phyloP scores from a whole-genome alignment of 2,797 vertebrate species.

The Hippoglossus hippoglossus region DNA sequence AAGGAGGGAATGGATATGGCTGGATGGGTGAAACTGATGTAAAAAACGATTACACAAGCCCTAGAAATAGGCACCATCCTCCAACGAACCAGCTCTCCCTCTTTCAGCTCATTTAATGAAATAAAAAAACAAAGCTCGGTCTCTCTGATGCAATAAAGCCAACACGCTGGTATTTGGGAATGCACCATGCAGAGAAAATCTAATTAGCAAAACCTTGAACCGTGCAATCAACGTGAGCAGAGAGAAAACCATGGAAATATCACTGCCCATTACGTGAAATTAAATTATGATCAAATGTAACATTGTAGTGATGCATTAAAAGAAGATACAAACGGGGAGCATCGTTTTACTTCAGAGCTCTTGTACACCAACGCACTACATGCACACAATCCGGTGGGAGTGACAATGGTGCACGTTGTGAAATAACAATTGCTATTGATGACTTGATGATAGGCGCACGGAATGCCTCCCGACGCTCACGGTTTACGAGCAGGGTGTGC shows the following conservation, averaged over 20 bases:
- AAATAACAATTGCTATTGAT: conserved; percentile 34
- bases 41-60: conserved; percentile 17
- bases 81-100: conserved; percentile 3
- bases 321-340: neutral
- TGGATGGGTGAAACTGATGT: conserved; percentile 9
- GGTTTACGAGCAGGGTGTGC: conserved; percentile 21
- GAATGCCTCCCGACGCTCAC: conserved; percentile 43
- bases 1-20: conserved; percentile 1
- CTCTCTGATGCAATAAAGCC: conserved; percentile 40
- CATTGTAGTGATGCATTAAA: too few relatives aligned
- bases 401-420: conserved; percentile 19
- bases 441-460: conserved; percentile 48
- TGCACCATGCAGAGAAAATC: conserved; percentile 31
- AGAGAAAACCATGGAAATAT: neutral
- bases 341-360: neutral
- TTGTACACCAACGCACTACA: conserved; percentile 10
- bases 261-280: neutral
- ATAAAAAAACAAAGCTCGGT: conserved; percentile 20
- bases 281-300: too few relatives aligned
- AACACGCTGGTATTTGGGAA: conserved; percentile 32
- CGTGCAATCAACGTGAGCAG: conserved; percentile 1
- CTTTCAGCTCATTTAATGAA: conserved; percentile 34
- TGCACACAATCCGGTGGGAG: conserved; percentile 30
- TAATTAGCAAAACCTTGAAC: conserved; percentile 49
- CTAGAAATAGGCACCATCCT: conserved; percentile 9